Evolutionary conservation across 2,113 vertebrate species (phyloP), one percentile per base, ranked within the genome.

Genomic region (Carassius carassius): DNA sequence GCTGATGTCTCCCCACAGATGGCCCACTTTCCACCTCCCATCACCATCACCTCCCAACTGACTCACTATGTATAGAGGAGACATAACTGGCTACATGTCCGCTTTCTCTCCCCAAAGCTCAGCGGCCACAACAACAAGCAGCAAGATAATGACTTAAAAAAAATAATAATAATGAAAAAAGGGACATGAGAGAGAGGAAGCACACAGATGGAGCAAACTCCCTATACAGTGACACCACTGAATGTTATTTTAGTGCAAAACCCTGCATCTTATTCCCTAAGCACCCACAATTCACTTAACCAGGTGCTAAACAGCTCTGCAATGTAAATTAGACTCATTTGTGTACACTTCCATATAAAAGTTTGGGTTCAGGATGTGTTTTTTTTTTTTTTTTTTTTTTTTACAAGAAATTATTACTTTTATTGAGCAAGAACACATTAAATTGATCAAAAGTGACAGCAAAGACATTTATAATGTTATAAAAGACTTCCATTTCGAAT

Each of bases 1-100:
- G 58, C 79, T 87, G 86, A 83, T 85, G 75, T 86, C 81, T 83
- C 76, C 88, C 86, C 88, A 82, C 89, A 89, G 87, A 89, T 91
- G 87, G 86, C 88, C 86, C 86, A 88, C 83, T 87, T 86, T 88
- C 79, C 84, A 80, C 79, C 83, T 84, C 82, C 84, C 84, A 85
- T 84, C 85, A 86, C 69, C 84, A 85, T 79, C 78, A 58, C 84
- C 78, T 85, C 88, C 79, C 80, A 74, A 72, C 82, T 41, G 85
- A 84, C 81, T 79, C 41, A 54, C 82, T 77, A 84, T 77, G 73
- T 63, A 76, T 77, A 84, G 81, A 44, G 75, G 47, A 78, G 76
- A 56, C 70, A 62, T 73, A 78, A 84, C 82, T 4, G 62, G 82
- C 82, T 84, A 56, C 49, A 85, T 60, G 78, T 29, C 49, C 41